These are phyloP conservation scores for Pinctada fucata DNA, from an alignment of 2,888 invertebrate genomes.

Conservation along the genomic window DNA sequence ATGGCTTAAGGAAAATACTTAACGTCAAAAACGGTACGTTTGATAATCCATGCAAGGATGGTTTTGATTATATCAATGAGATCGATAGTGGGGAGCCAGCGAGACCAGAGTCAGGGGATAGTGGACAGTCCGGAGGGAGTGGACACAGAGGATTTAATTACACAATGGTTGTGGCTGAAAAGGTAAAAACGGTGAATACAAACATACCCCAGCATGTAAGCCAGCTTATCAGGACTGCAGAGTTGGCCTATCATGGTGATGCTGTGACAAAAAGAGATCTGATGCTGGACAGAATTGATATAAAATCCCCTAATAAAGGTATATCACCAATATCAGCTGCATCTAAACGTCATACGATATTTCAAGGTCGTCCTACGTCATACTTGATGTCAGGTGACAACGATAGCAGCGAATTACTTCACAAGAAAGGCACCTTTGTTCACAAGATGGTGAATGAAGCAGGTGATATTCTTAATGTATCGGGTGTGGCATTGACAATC, in stretches of 20 bases:
- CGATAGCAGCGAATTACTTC: constrained; percentile 2
- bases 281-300: constrained; percentile 43
- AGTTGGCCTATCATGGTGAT: constrained; percentile 1
- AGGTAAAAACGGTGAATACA: not conserved
- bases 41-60: constrained; percentile 26
- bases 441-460: constrained; percentile 44
- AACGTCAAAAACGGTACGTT: not conserved
- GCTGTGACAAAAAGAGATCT: constrained; percentile 24
- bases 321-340: not conserved
- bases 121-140: not conserved
- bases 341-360: constrained; percentile 11
- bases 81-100: constrained; percentile 27
- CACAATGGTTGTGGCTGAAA: not conserved
- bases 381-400: constrained; percentile 25
- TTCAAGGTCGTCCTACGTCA: constrained; percentile 47
- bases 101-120: constrained; percentile 34
- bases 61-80: constrained; percentile 41
- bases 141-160: not conserved
- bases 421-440: constrained; percentile 49
- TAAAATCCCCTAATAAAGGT: constrained; percentile 13
- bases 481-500: constrained; percentile 48
- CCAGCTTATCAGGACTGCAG: not conserved
- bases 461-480: constrained; percentile 46
- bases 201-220: not conserved
- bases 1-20: not conserved